phyloP scores from a whole-genome alignment of 1,140 invertebrate species.

The Cyclargus thomasi region DNA sequence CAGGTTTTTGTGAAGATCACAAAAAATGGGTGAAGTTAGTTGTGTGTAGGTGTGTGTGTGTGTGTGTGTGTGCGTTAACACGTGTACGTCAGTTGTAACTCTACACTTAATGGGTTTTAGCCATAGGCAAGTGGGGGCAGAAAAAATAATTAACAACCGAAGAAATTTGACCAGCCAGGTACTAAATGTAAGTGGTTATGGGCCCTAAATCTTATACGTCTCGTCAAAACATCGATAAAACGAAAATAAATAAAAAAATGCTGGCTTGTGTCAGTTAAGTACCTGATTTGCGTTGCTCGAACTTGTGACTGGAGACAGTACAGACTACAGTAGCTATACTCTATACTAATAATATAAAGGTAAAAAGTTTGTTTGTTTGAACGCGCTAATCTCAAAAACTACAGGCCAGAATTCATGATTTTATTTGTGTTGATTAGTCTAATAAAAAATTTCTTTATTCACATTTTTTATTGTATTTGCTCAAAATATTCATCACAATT shows the following conservation, averaged over 20 bases:
- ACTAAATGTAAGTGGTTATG: not conserved
- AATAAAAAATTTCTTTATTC: too few species aligned
- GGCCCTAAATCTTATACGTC: not conserved
- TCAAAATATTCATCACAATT: too few species aligned
- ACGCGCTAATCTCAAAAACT: too few species aligned
- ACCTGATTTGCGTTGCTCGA: too few species aligned
- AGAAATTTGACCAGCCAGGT: not conserved
- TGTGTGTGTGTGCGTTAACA: constrained; percentile 1
- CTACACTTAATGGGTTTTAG: not conserved
- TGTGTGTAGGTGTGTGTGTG: not conserved
- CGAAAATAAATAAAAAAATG: not conserved
- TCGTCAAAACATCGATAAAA: not conserved
- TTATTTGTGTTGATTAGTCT: too few species aligned
- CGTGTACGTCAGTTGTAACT: constrained; percentile 3
- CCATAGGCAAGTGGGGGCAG: constrained; percentile 2
- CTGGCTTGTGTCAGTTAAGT: too few species aligned
- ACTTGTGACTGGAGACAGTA: too few species aligned
- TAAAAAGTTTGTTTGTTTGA: too few species aligned
- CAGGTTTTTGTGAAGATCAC: constrained; percentile 10
- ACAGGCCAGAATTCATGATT: too few species aligned
- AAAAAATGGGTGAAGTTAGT: constrained; percentile 11
- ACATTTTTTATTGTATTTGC: too few species aligned
- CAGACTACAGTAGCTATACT: too few species aligned
- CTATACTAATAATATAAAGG: too few species aligned
- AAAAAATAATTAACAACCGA: constrained; percentile 1